Conservation (phyloP, 2,888 invertebrate species). For the Morpho achilles region DNA sequence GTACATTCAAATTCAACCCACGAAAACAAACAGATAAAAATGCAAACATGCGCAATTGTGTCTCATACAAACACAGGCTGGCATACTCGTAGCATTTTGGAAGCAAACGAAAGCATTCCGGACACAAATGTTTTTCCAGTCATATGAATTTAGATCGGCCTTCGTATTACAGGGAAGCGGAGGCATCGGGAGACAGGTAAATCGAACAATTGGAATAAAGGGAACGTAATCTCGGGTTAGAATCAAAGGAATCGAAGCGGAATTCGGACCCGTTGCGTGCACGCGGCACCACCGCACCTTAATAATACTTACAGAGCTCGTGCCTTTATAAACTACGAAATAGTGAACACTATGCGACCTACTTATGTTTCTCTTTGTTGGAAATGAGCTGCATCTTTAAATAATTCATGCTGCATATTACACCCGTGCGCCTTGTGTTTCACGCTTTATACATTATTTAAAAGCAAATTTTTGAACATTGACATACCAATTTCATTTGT, state of each 20-base stretch:
- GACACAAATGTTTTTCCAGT: constrained; percentile 68
- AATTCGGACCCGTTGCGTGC: constrained; percentile 36
- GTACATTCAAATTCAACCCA: constrained; percentile 71
- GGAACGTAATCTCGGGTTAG: constrained; percentile 40
- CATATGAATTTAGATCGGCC: constrained; percentile 74
- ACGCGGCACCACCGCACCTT: constrained; percentile 33
- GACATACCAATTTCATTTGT: constrained; percentile 11
- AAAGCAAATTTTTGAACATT: constrained; percentile 12
- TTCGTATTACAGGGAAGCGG: constrained; percentile 63
- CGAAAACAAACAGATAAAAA: constrained; percentile 76
- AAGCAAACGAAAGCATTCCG: constrained; percentile 53
- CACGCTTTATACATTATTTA: constrained; percentile 24
- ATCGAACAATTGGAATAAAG: constrained; percentile 57
- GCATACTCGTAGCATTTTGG: constrained; percentile 36
- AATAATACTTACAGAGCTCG: constrained; percentile 21
- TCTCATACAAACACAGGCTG: constrained; percentile 64
- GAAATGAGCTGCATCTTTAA: constrained; percentile 26
- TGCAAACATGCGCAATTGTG: constrained; percentile 75
- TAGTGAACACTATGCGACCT: constrained; percentile 20
- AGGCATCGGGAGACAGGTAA: constrained; percentile 60
- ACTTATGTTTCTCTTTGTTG: constrained; percentile 23
- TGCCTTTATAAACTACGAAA: constrained; percentile 22
- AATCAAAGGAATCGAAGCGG: constrained; percentile 27
- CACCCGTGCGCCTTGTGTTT: constrained; percentile 23
- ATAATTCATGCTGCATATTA: constrained; percentile 28